Evolutionary conservation across 1,140 invertebrate genomes (phyloP), one percentile per base, ranked within the genome.

Genomic region (Drosophila prosaltans): DNA sequence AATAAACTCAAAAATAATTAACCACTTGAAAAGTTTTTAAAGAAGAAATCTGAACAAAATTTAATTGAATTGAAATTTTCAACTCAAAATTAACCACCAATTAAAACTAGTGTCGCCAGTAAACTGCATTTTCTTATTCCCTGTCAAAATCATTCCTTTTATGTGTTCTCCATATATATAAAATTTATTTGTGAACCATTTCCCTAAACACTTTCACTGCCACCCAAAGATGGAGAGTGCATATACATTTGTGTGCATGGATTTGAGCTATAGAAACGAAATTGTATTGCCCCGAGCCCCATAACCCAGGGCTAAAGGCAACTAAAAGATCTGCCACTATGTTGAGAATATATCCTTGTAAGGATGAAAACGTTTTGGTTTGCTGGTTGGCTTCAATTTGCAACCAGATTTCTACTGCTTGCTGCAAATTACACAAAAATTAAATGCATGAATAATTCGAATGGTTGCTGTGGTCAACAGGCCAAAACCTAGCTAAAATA

Each of bases 381-480:
- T 82, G 74, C 64, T 41, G 63, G 32, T 65, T 39, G 45, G 3
- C 57, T 59, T 59, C 36, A 39, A 36, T 59, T 39, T 59, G 16
- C 32, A 75, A 74, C 72, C 80, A 77, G 83, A 83, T 88, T 76
- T 59, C 57, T n/a, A 59, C 57, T 59, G 32, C 55, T 80, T 88
- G 80, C 80, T 89, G 80, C 80, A 88, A 89, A 88, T 88, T 88
- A 88, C 80, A 88, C 80, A 86, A 88, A 89, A 88, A 88, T 88
- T 89, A 89, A 88, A 89, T 89, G 83, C 83, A 88, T 88, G 83
- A 88, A 88, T 88, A 88, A 88, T 88, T 88, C 84, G 72, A 83
- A 88, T 83, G 83, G 83, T 89, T 89, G 80, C 83, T 88, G 83
- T 88, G 83, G 83, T 88, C 72, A 74, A 80, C 77, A 60, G 77